Percentiles rank a stretch among this genome's conserved stretches.
Conservation (phyloP, 2,113 vertebrate genomes). For the Ascaphus truei region DNA sequence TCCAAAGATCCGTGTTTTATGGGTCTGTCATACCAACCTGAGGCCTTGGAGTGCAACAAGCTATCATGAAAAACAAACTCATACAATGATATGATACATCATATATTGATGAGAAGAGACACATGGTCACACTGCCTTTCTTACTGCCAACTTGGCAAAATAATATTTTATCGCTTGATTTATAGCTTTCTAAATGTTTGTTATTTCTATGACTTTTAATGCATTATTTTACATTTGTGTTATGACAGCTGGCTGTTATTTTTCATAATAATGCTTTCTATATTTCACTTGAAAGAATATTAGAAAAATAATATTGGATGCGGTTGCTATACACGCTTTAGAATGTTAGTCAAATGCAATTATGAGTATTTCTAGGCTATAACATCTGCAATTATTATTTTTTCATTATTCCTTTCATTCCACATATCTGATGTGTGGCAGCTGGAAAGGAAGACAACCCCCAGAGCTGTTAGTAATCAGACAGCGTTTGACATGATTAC, state of each 20-base stretch:
- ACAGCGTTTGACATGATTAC: background rate
- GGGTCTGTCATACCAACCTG: no score
- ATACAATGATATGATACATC: no score
- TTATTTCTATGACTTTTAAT: no score
- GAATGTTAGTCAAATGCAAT: background rate
- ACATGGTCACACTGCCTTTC: no score
- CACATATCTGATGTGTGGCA: background rate
- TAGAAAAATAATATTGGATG: background rate
- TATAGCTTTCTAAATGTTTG: no score
- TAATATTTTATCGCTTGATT: no score
- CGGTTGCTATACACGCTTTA: background rate
- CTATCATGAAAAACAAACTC: no score
- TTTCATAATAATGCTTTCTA: background rate
- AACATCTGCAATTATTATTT: background rate
- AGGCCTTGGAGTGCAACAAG: no score
- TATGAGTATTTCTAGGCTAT: background rate
- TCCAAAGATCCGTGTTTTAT: no score
- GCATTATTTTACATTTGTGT: background rate
- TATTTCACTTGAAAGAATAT: background rate
- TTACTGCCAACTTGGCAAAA: no score
- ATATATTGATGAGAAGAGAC: no score
- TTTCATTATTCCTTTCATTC: background rate
- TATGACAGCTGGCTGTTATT: background rate
- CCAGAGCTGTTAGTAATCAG: background rate
- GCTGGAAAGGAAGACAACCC: background rate